Evolutionary conservation across 2,888 invertebrate species (phyloP).

Genomic region (Chrysodeixis includens): DNA sequence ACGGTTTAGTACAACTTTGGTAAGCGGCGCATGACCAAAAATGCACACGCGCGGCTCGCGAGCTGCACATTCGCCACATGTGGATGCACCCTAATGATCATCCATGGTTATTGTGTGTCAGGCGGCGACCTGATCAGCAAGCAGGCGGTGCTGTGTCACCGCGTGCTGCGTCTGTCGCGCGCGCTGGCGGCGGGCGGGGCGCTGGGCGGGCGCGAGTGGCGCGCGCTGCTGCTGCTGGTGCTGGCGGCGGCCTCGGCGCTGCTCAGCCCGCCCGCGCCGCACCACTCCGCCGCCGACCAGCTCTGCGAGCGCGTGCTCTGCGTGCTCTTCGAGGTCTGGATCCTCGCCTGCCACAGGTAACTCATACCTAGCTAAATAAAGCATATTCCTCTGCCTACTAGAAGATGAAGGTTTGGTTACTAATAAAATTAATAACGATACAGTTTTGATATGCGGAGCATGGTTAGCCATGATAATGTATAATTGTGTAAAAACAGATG

Average conservation of each 20-base stretch:
- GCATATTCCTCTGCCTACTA: too few relatives aligned
- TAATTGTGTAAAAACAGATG: not conserved
- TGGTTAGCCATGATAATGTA: slow-evolving; percentile 30
- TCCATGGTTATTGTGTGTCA: slow-evolving; percentile 77
- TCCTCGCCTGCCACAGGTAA: slow-evolving; percentile 88
- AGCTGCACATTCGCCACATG: too few relatives aligned
- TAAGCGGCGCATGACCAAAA: too few relatives aligned
- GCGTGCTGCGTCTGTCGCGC: slow-evolving; percentile 95
- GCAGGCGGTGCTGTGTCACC: slow-evolving; percentile 97
- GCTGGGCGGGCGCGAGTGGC: slow-evolving; percentile 97
- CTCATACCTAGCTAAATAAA: too few relatives aligned
- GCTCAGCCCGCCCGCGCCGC: slow-evolving; percentile 96
- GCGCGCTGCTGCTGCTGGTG: slow-evolving; percentile 95
- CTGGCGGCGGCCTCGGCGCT: slow-evolving; percentile 95
- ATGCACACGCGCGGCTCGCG: too few relatives aligned
- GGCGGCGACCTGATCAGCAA: slow-evolving; percentile 97
- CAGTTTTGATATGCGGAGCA: too few relatives aligned
- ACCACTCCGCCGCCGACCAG: slow-evolving; percentile 98
- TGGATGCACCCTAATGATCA: too few relatives aligned
- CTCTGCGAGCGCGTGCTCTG: slow-evolving; percentile 97
- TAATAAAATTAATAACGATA: too few relatives aligned
- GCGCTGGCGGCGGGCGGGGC: slow-evolving; percentile 87
- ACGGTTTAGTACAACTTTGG: too few relatives aligned
- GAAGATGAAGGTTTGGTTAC: too few relatives aligned
- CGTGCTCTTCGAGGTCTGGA: slow-evolving; percentile 96